Base-by-base conservation (phyloP, 2,113 vertebrate species). In the Acrocephalus arundinaceus region DNA sequence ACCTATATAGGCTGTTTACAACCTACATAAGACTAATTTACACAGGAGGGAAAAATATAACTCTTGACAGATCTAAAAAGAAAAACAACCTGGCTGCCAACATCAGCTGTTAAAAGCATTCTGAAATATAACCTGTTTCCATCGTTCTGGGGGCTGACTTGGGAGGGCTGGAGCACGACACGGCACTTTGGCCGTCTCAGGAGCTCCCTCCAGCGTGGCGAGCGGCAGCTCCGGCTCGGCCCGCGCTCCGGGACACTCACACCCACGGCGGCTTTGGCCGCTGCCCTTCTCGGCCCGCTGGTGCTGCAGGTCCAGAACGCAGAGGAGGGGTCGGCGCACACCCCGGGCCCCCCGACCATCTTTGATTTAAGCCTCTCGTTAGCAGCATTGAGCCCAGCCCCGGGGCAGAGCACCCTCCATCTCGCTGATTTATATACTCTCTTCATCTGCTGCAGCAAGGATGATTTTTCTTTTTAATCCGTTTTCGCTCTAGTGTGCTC, bases 401-500 rank as follows among this genome's bases (percentile, higher is more conserved):
- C 8, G 12, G 59, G 62, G 27, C 63, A 73, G 8, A 67, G 68
- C 63, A 28, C 51, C 65, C 80, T 73, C 68, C 52, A 3, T 33
- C 48, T 35, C 39, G 0, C 65, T 84, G 51, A 76, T 90, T 77
- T 74, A 65, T 71, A 39, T 35, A 39, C 89, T 39, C 62, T 22
- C 75, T 30, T 79, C 91, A 71, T 74, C 83, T 11, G 43, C 83
- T 25, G 88, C 83, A 4, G 14, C 49, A 21, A 66, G 72, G 80
- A 63, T 71, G 83, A 48, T 71, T 95, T 96, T 95, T 84, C 89
- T 84, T 63, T 81, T 88, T 95, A 96, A 94, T 94, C 93, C 27
- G 10, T 94, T 94, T 90, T 78, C 1, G 10, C 45, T 59, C 51
- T 57, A 13, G 59, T 3, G 3, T 59, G 61, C 59, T 93, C 88